Evolutionary conservation across 92 coral and sea anemone genomes (phyloP), one percentile per base, ranked within the genome.

Genomic region (Porites divaricata): DNA sequence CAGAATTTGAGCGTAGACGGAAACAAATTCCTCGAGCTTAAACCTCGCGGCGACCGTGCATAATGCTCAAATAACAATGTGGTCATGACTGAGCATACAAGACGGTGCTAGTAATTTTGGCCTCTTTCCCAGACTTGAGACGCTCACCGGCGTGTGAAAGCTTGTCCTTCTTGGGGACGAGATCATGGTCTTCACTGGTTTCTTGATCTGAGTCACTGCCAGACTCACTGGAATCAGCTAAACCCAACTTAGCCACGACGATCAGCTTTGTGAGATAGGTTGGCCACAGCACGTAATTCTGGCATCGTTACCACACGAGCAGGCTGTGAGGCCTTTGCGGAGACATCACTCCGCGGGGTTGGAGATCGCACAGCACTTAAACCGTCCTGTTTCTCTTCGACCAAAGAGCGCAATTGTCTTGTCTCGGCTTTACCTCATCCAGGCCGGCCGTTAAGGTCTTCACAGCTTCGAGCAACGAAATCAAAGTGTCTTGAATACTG

Each of bases 71-170:
- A 59, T 72, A 80, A 59, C 90, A 72, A 28, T 87, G 90, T 8
- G 86, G 90, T 86, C 82, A 87, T 28, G 72, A 70, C 73, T 86
- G 78, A 15, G 85, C 85, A 58, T n/a, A 77, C 67, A 56, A 16
- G 35, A 78, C 83, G 48, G 63, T 71, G 63, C 84, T 85, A 2
- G 74, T 80, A 7, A 75, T 76, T 41, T 74, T 87, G 62, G 87
- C 87, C 1, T 87, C 90, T 17, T 81, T 87, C 48, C 90, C 83
- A 3, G 90, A 87, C 77, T 87, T 81, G 73, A 68, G 73, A 24
- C 53, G 81, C 90, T 87, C 74, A 81, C 87, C 87, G 49, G 89
- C 59, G 51, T 49, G 51, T 23, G 67, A 56, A 6, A 0, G 2
- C 79, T 75, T 56, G 67, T 56, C 26, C 79, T 2, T 75, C 24